Conservation (phyloP, 2,113 vertebrate species). For the Callorhinus ursinus region DNA sequence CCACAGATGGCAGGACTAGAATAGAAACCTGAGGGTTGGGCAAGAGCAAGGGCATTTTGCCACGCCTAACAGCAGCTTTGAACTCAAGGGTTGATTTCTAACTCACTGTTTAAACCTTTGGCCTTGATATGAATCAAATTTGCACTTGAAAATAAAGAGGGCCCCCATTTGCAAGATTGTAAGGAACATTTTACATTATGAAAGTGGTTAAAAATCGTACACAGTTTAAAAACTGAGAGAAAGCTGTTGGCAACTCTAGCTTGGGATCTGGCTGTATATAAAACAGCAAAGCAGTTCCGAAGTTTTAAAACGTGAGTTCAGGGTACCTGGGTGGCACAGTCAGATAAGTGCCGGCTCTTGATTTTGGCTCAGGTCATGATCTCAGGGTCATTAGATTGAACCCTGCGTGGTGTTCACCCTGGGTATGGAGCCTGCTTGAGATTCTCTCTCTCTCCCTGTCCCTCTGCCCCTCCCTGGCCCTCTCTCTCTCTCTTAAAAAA, state of each 20-base stretch:
- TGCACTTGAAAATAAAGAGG: constrained; percentile 65
- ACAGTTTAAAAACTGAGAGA: constrained; percentile 17
- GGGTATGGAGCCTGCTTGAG: background rate
- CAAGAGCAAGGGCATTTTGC: constrained; percentile 17
- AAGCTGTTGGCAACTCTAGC: background rate
- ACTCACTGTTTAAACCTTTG: background rate
- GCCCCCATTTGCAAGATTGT: background rate
- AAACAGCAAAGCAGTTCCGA: background rate
- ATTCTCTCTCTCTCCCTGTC: background rate
- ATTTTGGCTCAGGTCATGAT: background rate
- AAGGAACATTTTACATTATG: background rate
- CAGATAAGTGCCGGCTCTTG: background rate
- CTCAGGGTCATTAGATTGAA: background rate
- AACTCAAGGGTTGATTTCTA: constrained; percentile 48
- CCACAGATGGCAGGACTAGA: background rate
- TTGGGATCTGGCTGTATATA: background rate
- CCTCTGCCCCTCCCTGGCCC: background rate
- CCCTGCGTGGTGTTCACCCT: background rate
- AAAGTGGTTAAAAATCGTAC: constrained; percentile 44
- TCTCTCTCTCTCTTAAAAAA: background rate
- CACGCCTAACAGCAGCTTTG: constrained; percentile 48
- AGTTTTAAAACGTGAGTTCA: background rate
- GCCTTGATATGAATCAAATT: background rate
- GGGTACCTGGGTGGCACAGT: background rate
- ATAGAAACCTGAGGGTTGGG: background rate